A percentile compares a stretch with the other conserved stretches of the same genome.
Conservation (phyloP, 1,140 invertebrate genomes). For the Drosophila busckii region DNA sequence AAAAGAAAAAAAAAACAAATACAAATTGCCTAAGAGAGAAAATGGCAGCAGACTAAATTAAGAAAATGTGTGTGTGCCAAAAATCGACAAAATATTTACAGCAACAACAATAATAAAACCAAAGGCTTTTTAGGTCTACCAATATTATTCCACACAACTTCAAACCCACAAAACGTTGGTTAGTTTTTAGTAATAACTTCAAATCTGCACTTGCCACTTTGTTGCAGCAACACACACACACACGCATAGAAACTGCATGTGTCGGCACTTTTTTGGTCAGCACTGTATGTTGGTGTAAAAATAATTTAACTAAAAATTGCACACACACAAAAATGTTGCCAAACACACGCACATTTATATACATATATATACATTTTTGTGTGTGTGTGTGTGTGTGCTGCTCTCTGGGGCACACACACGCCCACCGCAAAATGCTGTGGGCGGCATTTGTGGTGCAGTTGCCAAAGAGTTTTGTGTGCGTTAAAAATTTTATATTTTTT, state of each 20-base stretch:
- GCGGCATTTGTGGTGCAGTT: constrained; percentile 24
- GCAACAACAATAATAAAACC: constrained; percentile 45
- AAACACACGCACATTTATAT: too few species aligned
- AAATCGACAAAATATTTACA: constrained; percentile 59
- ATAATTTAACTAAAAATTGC: constrained; percentile 76
- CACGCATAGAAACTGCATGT: constrained; percentile 1
- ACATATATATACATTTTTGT: not conserved
- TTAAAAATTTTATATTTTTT: too few species aligned
- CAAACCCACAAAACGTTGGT: constrained; percentile 79
- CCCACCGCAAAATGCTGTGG: constrained; percentile 57
- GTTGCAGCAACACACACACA: constrained; percentile 27
- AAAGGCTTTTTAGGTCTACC: constrained; percentile 77
- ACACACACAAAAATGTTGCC: constrained; percentile 70
- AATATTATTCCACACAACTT: constrained; percentile 79
- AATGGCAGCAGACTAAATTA: not conserved
- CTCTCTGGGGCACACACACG: constrained; percentile 6
- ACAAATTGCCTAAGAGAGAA: not conserved
- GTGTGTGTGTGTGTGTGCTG: not conserved
- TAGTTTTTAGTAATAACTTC: constrained; percentile 79
- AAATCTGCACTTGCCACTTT: constrained; percentile 78
- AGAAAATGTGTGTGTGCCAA: constrained; percentile 6
- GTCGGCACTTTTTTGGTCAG: constrained; percentile 15
- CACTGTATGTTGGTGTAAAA: constrained; percentile 50
- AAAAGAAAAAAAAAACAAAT: not conserved
- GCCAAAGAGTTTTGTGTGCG: too few species aligned